Conservation (phyloP, 2,797 vertebrate genomes). For the Sylvilagus floridanus region DNA sequence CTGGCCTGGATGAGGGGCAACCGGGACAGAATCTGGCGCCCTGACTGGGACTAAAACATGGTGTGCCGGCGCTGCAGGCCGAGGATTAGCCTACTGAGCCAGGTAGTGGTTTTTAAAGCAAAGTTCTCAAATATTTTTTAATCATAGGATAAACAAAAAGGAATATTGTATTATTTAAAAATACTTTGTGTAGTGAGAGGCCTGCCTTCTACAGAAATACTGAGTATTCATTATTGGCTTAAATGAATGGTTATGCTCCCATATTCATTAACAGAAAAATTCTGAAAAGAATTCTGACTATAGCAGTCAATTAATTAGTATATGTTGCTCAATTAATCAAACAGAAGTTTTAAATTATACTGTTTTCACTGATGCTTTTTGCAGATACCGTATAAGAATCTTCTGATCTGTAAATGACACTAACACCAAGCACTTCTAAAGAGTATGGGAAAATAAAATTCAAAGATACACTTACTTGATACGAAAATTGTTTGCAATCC, state of each 20-base stretch:
- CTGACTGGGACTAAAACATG: too few relatives aligned
- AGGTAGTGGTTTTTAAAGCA: neutral
- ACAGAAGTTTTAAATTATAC: neutral
- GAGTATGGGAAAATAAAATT: too few relatives aligned
- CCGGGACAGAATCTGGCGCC: too few relatives aligned
- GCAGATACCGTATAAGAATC: neutral
- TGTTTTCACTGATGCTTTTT: neutral
- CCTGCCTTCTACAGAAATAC: neutral
- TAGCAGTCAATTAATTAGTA: neutral
- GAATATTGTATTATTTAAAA: slow-evolving; percentile 50
- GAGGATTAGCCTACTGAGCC: too few relatives aligned
- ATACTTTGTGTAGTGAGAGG: neutral
- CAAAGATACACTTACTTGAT: too few relatives aligned
- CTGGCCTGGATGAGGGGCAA: too few relatives aligned
- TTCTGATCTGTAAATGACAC: neutral
- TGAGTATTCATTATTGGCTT: neutral
- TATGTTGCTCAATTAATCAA: neutral
- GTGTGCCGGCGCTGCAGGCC: too few relatives aligned
- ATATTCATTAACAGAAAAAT: neutral
- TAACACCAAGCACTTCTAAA: neutral
- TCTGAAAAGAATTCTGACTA: neutral
- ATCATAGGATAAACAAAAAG: slow-evolving; percentile 36
- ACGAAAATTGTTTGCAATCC: too few relatives aligned
- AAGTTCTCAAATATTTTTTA: slow-evolving; percentile 58
- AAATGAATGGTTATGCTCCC: neutral